Percentiles rank a stretch among this genome's conserved stretches.
phyloP scores from a whole-genome alignment of 2,888 invertebrate species.

The Sesia apiformis region DNA sequence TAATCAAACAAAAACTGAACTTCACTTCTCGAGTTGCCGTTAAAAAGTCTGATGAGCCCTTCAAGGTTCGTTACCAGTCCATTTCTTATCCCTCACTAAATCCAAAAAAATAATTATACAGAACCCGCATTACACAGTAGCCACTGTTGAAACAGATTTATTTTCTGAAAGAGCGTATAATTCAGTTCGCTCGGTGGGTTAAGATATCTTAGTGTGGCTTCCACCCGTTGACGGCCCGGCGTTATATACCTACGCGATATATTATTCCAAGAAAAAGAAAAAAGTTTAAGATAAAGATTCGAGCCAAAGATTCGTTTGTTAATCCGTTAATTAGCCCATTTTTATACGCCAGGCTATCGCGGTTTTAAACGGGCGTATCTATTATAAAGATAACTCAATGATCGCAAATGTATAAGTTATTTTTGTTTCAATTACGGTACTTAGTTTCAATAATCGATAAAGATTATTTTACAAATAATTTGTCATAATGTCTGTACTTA shows the following conservation, averaged over 20 bases:
- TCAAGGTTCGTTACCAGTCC: too few relatives aligned
- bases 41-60: too few relatives aligned
- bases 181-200: slow-evolving; percentile 44
- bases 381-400: not conserved
- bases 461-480: too few relatives aligned
- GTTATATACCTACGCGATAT: slow-evolving; percentile 14
- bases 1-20: too few relatives aligned
- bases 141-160: slow-evolving; percentile 16
- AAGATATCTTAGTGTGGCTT: slow-evolving; percentile 57
- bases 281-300: not conserved
- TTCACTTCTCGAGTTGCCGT: too few relatives aligned
- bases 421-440: too few relatives aligned
- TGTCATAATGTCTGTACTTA: too few relatives aligned
- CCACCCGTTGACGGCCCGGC: slow-evolving; percentile 7
- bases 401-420: not conserved
- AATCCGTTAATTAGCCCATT: slow-evolving; percentile 27
- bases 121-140: slow-evolving; percentile 15
- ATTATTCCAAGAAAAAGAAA: slow-evolving; percentile 19
- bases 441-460: too few relatives aligned
- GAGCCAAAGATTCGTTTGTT: not conserved
- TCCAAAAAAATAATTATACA: slow-evolving; percentile 1
- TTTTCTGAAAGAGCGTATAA: slow-evolving; percentile 55
- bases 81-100: too few relatives aligned
- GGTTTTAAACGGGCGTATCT: not conserved
- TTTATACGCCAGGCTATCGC: slow-evolving; percentile 13